Evolutionary conservation across 2,888 invertebrate genomes (phyloP).

Genomic region (Microdon myrmicae): DNA sequence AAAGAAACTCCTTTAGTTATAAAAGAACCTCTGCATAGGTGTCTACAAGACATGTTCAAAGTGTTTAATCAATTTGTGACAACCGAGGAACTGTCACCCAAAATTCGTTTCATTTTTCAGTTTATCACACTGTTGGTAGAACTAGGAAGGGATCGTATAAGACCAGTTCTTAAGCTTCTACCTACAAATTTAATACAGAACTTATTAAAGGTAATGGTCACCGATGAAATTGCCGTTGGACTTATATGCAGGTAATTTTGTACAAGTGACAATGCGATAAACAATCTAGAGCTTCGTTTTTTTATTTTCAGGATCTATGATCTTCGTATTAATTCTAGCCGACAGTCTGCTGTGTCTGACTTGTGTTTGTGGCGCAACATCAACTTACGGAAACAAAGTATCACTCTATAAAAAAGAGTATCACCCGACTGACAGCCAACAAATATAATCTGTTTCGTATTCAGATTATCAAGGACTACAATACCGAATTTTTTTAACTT

Average conservation of each 20-base stretch:
- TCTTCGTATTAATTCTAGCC: constrained; percentile 77
- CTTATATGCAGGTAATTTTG: constrained; percentile 60
- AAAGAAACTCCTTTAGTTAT: constrained; percentile 62
- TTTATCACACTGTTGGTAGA: constrained; percentile 80
- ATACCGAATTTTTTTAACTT: no score
- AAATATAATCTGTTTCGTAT: constrained; percentile 9
- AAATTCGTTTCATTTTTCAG: constrained; percentile 84
- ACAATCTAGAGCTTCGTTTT: constrained; percentile 6
- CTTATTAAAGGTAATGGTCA: constrained; percentile 74
- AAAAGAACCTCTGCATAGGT: constrained; percentile 74
- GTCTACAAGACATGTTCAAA: constrained; percentile 76
- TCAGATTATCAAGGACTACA: no score
- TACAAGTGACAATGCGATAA: background rate
- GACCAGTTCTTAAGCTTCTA: constrained; percentile 78
- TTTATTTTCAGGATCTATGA: constrained; percentile 72
- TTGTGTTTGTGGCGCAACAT: constrained; percentile 87
- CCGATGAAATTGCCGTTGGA: constrained; percentile 65
- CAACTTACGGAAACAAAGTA: constrained; percentile 69
- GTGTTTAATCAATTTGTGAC: constrained; percentile 75
- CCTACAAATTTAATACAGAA: constrained; percentile 81
- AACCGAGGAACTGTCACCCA: constrained; percentile 80
- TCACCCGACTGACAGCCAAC: background rate
- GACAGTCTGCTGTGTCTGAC: constrained; percentile 87
- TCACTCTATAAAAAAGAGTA: constrained; percentile 26
- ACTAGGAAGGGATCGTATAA: constrained; percentile 78